These are phyloP conservation scores for Cossypha dichroa DNA, from an alignment of 2,797 vertebrate genomes.

Conservation along the genomic window DNA sequence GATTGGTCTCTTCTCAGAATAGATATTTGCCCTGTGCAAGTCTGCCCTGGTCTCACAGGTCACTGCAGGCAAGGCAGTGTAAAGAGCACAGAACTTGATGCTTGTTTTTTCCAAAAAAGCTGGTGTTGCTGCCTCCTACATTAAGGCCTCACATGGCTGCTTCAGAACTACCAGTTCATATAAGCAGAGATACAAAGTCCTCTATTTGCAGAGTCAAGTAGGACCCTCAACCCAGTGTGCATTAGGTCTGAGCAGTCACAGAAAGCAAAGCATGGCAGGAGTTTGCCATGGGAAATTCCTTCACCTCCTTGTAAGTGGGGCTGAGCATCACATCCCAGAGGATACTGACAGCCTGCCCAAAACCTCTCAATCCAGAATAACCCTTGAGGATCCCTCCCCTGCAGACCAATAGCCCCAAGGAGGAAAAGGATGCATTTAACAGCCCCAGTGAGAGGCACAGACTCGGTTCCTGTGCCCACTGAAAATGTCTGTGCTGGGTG, in stretches of 20 bases:
- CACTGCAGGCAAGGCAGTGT: not conserved
- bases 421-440: not conserved
- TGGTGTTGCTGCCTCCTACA: not conserved
- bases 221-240: not conserved
- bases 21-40: not conserved
- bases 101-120: not conserved
- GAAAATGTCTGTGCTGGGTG: not conserved
- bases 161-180: not conserved
- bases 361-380: not conserved
- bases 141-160: not conserved
- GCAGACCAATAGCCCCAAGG: not conserved
- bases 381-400: not conserved
- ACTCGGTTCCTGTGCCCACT: not conserved
- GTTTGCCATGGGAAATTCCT: not conserved
- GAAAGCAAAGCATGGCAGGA: not conserved
- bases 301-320: not conserved
- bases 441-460: not conserved
- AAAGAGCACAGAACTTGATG: not conserved
- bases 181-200: not conserved
- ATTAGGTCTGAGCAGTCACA: not conserved
- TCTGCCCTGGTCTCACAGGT: not conserved
- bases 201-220: not conserved
- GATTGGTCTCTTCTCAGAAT: not conserved
- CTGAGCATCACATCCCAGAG: not conserved
- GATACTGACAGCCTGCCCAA: not conserved